Percentiles rank a stretch among this genome's conserved stretches.
These are phyloP conservation scores for Lycodopsis pacificus DNA, from an alignment of 2,797 vertebrate genomes.

Conservation along the genomic window DNA sequence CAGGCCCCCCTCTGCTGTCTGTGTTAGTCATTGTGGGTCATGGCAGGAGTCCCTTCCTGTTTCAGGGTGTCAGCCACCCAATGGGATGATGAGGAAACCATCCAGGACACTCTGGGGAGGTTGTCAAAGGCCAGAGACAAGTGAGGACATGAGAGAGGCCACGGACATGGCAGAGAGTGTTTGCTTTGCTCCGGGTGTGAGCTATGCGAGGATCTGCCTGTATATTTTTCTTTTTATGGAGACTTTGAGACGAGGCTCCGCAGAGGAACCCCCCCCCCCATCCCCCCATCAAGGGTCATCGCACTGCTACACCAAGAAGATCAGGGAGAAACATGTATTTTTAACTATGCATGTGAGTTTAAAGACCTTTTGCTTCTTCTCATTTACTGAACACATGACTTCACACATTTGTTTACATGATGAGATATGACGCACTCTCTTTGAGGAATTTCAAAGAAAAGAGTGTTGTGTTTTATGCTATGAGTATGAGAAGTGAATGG, in stretches of 20 bases:
- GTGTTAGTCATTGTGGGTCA: conserved; percentile 60
- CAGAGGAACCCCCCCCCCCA: conserved; percentile 10
- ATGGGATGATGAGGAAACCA: conserved; percentile 74
- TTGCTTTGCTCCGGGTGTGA: conserved; percentile 66
- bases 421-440: conserved; percentile 44
- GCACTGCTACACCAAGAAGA: conserved; percentile 37
- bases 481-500: conserved; percentile 24
- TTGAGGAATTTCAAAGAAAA: conserved; percentile 34
- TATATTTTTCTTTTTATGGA: conserved; percentile 69
- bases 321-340: conserved; percentile 41
- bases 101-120: conserved; percentile 47
- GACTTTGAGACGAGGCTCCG: conserved; percentile 37
- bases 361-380: conserved; percentile 39
- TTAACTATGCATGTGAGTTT: conserved; percentile 27
- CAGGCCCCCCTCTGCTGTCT: conserved; percentile 60
- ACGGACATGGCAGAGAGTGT: conserved; percentile 55
- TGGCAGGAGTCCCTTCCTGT: conserved; percentile 68
- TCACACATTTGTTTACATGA: conserved; percentile 53
- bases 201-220: conserved; percentile 41
- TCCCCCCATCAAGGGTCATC: conserved; percentile 46
- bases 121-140: conserved; percentile 60
- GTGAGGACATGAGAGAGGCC: conserved; percentile 60
- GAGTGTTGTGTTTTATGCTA: conserved; percentile 27
- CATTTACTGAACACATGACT: conserved; percentile 35
- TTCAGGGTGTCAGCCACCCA: conserved; percentile 67